Evolutionary conservation across 1,140 invertebrate species (phyloP).

Genomic region (Dendroctonus ponderosae): DNA sequence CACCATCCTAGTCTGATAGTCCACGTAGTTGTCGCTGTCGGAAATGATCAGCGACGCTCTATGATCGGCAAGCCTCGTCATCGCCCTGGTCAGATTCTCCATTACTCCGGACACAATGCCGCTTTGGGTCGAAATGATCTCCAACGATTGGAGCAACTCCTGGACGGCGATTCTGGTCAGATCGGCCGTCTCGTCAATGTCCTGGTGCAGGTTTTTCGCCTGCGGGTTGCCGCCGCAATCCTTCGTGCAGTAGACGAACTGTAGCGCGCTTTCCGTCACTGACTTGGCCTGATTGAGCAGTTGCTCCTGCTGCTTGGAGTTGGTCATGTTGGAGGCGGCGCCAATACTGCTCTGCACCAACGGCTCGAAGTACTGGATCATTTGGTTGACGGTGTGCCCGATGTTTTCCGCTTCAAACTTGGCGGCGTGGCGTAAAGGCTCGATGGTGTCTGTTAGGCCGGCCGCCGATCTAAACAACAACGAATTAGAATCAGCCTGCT

Average conservation of each 20-base stretch:
- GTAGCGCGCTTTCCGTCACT: constrained; percentile 85
- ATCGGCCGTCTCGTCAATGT: constrained; percentile 80
- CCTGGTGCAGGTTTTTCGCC: constrained; percentile 73
- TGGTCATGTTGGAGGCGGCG: constrained; percentile 84
- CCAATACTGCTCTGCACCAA: constrained; percentile 80
- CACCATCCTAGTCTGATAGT: constrained; percentile 97
- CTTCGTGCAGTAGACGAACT: constrained; percentile 82
- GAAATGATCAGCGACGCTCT: constrained; percentile 57
- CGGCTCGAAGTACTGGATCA: constrained; percentile 81
- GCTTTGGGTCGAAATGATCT: constrained; percentile 81
- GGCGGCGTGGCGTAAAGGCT: constrained; percentile 77
- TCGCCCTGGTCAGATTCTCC: constrained; percentile 84
- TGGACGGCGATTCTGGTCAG: constrained; percentile 76
- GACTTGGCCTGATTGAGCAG: constrained; percentile 93
- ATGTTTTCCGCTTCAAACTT: constrained; percentile 91
- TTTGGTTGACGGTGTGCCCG: constrained; percentile 81
- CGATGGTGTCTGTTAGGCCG: constrained; percentile 77
- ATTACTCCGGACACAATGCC: constrained; percentile 84
- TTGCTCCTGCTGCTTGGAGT: constrained; percentile 84
- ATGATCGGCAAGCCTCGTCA: constrained; percentile 75
- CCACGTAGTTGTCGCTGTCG: constrained; percentile 74
- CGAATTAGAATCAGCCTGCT: not conserved
- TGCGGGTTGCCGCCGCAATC: constrained; percentile 91
- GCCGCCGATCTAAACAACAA: constrained; percentile 57
- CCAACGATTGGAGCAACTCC: constrained; percentile 78